Conservation (phyloP, 2,113 vertebrate genomes). For the Coryphaenoides rupestris region DNA sequence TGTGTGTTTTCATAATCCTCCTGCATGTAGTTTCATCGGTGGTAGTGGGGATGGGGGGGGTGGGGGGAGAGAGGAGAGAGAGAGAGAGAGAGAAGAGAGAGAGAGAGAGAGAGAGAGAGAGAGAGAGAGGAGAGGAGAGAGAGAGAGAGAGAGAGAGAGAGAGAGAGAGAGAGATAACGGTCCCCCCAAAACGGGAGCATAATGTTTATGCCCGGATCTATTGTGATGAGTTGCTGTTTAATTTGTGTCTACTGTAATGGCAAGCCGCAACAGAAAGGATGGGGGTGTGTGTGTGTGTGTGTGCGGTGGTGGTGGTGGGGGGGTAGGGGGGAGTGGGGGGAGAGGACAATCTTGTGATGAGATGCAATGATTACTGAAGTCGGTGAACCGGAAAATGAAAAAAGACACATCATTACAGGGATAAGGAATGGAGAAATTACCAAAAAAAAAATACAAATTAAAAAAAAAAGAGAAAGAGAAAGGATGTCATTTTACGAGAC, state of each 20-base stretch:
- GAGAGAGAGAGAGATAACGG: too few relatives aligned
- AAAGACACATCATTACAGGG: constrained; percentile 66
- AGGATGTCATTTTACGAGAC: constrained; percentile 56
- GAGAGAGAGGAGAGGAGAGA: too few relatives aligned
- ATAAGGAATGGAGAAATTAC: constrained; percentile 65
- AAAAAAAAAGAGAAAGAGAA: constrained; percentile 12
- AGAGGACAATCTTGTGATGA: constrained; percentile 62
- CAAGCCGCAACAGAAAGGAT: constrained; percentile 15
- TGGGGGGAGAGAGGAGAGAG: too few relatives aligned
- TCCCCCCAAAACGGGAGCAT: constrained; percentile 53
- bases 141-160: too few relatives aligned
- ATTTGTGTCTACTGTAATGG: constrained; percentile 61
- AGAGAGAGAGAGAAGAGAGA: too few relatives aligned
- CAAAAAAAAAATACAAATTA: too few relatives aligned
- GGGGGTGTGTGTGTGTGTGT: too few relatives aligned
- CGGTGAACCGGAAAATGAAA: constrained; percentile 75
- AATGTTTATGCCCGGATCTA: constrained; percentile 64
- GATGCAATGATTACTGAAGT: constrained; percentile 64
- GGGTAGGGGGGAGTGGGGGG: constrained; percentile 48
- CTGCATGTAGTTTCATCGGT: constrained; percentile 50
- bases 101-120: too few relatives aligned
- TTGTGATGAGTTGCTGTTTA: constrained; percentile 72
- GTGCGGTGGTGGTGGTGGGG: too few relatives aligned
- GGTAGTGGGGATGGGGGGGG: too few relatives aligned
- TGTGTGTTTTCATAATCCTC: constrained; percentile 50